Percentiles rank a stretch among this genome's conserved stretches.
These are phyloP conservation scores for Drosophila paranaensis DNA, from an alignment of 2,888 invertebrate species.

Conservation along the genomic window DNA sequence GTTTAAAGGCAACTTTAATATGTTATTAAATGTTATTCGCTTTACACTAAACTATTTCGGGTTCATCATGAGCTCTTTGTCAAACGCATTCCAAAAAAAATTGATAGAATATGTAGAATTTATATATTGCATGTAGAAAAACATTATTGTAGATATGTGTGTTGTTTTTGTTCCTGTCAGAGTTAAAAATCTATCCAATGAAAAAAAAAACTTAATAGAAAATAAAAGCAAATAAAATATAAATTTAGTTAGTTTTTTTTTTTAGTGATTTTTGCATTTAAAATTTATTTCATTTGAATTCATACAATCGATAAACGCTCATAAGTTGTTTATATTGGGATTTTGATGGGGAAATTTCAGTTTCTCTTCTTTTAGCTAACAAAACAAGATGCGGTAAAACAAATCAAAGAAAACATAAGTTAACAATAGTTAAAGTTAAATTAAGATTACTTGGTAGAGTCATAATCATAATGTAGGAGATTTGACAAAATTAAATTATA, in stretches of 20 bases:
- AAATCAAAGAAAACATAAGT: slow-evolving; percentile 40
- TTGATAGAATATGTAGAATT: too few species aligned
- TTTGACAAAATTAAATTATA: slow-evolving; percentile 15
- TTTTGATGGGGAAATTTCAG: slow-evolving; percentile 13
- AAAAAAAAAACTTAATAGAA: slow-evolving; percentile 5
- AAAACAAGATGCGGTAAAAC: slow-evolving; percentile 31
- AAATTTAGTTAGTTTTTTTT: slow-evolving; percentile 7
- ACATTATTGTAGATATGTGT: slow-evolving; percentile 44
- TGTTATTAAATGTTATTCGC: slow-evolving; percentile 45
- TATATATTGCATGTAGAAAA: not conserved
- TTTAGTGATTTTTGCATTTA: slow-evolving; percentile 25
- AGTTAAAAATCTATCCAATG: not conserved
- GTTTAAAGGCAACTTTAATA: slow-evolving; percentile 84
- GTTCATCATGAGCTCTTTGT: slow-evolving; percentile 13
- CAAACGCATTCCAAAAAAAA: not conserved
- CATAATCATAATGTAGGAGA: slow-evolving; percentile 18
- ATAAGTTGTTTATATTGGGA: slow-evolving; percentile 7
- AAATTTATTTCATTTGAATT: slow-evolving; percentile 52
- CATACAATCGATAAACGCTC: slow-evolving; percentile 38
- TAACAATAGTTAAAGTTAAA: slow-evolving; percentile 39
- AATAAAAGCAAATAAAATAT: slow-evolving; percentile 5
- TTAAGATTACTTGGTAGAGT: slow-evolving; percentile 11
- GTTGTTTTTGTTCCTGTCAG: slow-evolving; percentile 10
- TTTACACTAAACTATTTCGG: slow-evolving; percentile 31
- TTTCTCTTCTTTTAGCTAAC: slow-evolving; percentile 27